Evolutionary conservation across 2,113 vertebrate genomes (phyloP), one percentile per base, ranked within the genome.

Genomic region (Solenodon paradoxus): DNA sequence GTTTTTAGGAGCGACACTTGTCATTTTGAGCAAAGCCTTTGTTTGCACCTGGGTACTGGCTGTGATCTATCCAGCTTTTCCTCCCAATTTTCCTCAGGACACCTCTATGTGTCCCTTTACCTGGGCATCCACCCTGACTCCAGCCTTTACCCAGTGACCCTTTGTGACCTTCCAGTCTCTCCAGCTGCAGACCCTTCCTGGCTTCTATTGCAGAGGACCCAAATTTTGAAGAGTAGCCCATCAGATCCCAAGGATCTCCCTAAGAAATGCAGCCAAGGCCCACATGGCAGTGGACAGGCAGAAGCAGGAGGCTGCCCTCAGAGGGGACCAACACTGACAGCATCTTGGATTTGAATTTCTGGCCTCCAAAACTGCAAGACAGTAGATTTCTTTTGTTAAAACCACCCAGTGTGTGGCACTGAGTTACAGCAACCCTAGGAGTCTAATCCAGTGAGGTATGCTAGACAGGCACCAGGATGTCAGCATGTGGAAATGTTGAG

Each of bases 281-380:
- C 4, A 7, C 5, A 6, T 47, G 3, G 9, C 57, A 9, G 3
- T 15, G 20, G 4, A 2, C 1, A 12, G 10, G 13, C 3, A 32
- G 83, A 55, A 64, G 47, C 13, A 68, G 40, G 9, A 66, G 63
- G 63, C 63, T n/a, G 12, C 30, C 5, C 28, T 66, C 6, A 38
- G 12, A 2, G 24, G 16, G 15, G 7, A 38, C 11, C 24, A 77
- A 0, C 26, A 13, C 15, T 12, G 45, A 16, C 7, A 20, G 28
- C 53, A 32, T n/a, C 9, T 59, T 47, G 40, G 22, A 51, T 15
- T 42, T 35, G 20, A n/a, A n/a, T n/a, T n/a, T n/a, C n/a, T n/a
- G n/a, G n/a, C n/a, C n/a, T n/a, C n/a, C n/a, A n/a, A n/a, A n/a
- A n/a, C n/a, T n/a, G n/a, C n/a, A n/a, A n/a, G n/a, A n/a, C n/a